Percentiles rank a stretch among this genome's conserved stretches.
Evolutionary conservation across 1,140 invertebrate species (phyloP).

Genomic region (Ceratoteleas bidentatus): DNA sequence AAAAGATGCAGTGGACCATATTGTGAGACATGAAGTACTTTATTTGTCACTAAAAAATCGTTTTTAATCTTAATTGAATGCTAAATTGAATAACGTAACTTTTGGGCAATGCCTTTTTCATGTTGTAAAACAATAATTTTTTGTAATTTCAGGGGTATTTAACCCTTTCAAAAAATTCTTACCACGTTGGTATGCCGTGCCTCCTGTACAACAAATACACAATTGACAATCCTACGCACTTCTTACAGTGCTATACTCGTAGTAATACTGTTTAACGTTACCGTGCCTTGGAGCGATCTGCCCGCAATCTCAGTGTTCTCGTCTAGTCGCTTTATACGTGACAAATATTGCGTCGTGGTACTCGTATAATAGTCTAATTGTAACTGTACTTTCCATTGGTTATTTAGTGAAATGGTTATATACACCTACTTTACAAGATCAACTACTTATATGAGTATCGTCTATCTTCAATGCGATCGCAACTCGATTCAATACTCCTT

Average conservation of each 20-base stretch:
- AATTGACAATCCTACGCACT: slow-evolving; percentile 31
- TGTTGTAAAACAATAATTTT: too few relatives aligned
- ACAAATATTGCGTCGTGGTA: slow-evolving; percentile 30
- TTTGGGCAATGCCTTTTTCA: too few relatives aligned
- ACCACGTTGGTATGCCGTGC: slow-evolving; percentile 15
- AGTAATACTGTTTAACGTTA: slow-evolving; percentile 55
- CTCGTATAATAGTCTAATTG: slow-evolving; percentile 19
- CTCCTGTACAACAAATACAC: slow-evolving; percentile 32
- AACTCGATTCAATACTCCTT: slow-evolving; percentile 34
- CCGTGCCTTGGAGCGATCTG: slow-evolving; percentile 14
- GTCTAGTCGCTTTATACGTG: slow-evolving; percentile 2
- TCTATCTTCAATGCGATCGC: slow-evolving; percentile 8
- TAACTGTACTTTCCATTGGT: slow-evolving; percentile 46
- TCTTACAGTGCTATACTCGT: slow-evolving; percentile 2
- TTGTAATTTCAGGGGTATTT: neutral
- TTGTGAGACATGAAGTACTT: too few relatives aligned
- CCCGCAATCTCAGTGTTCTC: slow-evolving; percentile 6
- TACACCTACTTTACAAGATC: slow-evolving; percentile 50
- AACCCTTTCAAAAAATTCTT: neutral
- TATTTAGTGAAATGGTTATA: slow-evolving; percentile 45
- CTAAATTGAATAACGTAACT: too few relatives aligned
- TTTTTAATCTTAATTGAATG: too few relatives aligned
- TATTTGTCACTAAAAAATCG: too few relatives aligned
- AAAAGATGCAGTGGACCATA: too few relatives aligned
- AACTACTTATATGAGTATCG: slow-evolving; percentile 45